Evolutionary conservation across 2,797 vertebrate species (phyloP).

Genomic region (Epinephelus awoara): DNA sequence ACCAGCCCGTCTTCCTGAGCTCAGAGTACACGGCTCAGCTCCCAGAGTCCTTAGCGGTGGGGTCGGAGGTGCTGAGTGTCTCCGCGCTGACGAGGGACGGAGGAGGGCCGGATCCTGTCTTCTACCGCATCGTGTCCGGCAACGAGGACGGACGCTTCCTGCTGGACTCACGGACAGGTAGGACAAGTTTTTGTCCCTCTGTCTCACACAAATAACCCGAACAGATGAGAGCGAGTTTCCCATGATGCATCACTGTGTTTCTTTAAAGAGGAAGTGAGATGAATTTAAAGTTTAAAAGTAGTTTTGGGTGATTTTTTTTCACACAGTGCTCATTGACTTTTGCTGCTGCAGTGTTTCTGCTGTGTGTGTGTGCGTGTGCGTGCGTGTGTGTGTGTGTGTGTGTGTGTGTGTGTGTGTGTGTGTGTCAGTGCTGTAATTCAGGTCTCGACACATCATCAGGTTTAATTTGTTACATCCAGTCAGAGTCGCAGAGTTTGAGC

Average conservation of each 20-base stretch:
- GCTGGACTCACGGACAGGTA: constrained; percentile 91
- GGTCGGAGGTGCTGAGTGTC: constrained; percentile 89
- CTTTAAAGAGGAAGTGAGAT: neutral
- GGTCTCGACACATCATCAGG: too few species aligned
- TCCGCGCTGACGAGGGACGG: constrained; percentile 86
- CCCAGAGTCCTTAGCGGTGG: constrained; percentile 88
- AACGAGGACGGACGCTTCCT: constrained; percentile 90
- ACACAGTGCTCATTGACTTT: too few species aligned
- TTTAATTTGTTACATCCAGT: too few species aligned
- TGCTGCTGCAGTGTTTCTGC: too few species aligned
- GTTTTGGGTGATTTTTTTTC: too few species aligned
- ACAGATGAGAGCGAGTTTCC: neutral
- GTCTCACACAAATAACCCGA: neutral
- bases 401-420: too few species aligned
- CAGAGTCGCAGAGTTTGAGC: too few species aligned
- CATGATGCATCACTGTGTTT: neutral
- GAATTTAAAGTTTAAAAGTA: neutral
- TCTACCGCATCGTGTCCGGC: constrained; percentile 90
- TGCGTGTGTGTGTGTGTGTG: too few species aligned
- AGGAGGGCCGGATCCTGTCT: constrained; percentile 81
- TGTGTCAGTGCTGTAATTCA: too few species aligned
- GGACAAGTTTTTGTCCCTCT: constrained; percentile 23
- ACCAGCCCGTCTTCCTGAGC: constrained; percentile 92
- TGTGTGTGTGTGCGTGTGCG: too few species aligned
- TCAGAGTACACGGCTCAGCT: constrained; percentile 88